Base-by-base conservation (phyloP, 2,113 vertebrate species). In the Choloepus hoffmanni region DNA sequence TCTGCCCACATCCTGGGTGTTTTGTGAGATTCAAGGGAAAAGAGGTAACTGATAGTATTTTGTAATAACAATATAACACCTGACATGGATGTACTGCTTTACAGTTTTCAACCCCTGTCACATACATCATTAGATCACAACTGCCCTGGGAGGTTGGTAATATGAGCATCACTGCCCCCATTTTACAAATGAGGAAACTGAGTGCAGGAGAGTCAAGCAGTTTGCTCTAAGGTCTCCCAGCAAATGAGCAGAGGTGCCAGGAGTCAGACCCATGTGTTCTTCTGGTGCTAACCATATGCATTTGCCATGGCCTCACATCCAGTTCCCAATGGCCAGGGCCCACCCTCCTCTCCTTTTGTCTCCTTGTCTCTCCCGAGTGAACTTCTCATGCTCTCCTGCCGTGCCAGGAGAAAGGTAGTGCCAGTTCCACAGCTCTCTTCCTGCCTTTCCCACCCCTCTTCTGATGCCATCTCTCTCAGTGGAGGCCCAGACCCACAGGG, bases 131-230 rank as follows among this genome's bases (percentile, higher is more conserved):
- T 72, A 90, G 70, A 85, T 95, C 76, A 90, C 21, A 92, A 10
- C 28, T 93, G 58, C 74, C 78, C 43, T 36, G 74, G 33, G 74
- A 85, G 36, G 73, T 55, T 89, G 90, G 45, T 62, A 30, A 79
- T 83, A 40, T n/a, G 62, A 74, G 36, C 60, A 79, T 19, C 53
- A 55, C 67, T 60, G 62, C 40, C 18, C 67, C 89, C 83, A 77
- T 73, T 91, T 86, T 78, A 91, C 89, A 91, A 67, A 94, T 79
- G 77, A 89, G 48, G 73, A 95, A 90, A 89, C 40, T 89, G 77
- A 94, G 63, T 79, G 5, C 26, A 87, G 14, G 62, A 7, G 18
- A 21, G n/a, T 84, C 48, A 55, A 53, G 40, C 43, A 65, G 3
- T 74, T 95, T 95, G 45, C 40, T 26, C 30, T 58, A 68, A 68